Percentiles rank a stretch among this genome's conserved stretches.
phyloP scores from a whole-genome alignment of 2,888 invertebrate genomes.

The Diarsia mendica region DNA sequence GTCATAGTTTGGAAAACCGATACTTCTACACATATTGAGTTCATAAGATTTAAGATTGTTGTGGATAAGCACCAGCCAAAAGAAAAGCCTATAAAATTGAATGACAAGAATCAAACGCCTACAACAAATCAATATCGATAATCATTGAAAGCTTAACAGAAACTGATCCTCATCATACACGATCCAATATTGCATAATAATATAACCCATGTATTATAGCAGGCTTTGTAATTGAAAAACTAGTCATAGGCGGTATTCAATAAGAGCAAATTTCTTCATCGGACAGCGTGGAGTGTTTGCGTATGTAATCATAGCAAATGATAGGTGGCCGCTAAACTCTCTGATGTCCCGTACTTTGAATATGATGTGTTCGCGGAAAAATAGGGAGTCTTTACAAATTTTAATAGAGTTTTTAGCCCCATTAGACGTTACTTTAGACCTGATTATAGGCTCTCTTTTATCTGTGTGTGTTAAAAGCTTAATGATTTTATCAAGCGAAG shows the following conservation, averaged over 20 bases:
- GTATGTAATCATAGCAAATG: conserved; percentile 83
- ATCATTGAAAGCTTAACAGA: conserved; percentile 16
- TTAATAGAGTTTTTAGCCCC: conserved; percentile 36
- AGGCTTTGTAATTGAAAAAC: conserved; percentile 73
- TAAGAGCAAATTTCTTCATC: conserved; percentile 86
- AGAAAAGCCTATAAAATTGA: conserved; percentile 5
- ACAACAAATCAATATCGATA: conserved; percentile 12
- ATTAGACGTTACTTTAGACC: conserved; percentile 18
- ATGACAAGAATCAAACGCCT: conserved; percentile 19
- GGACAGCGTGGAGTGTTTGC: conserved; percentile 75
- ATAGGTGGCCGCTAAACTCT: conserved; percentile 73
- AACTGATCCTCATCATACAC: conserved; percentile 30
- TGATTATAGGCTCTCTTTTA: conserved; percentile 34
- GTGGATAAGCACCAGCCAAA: conserved; percentile 15
- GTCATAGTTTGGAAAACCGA: conserved; percentile 1
- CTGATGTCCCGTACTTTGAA: conserved; percentile 51
- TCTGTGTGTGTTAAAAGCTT: background rate
- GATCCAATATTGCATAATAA: conserved; percentile 51
- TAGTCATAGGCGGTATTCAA: conserved; percentile 71
- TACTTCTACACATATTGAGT: conserved; percentile 10
- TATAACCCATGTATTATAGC: conserved; percentile 47
- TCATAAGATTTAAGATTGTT: background rate
- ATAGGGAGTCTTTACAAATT: conserved; percentile 45
- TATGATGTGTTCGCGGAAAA: conserved; percentile 59
- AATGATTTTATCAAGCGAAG: conserved; percentile 34